Evolutionary conservation across 2,797 vertebrate genomes (phyloP), one percentile per base, ranked within the genome.

Genomic region (Typhlichthys eigenmanni): DNA sequence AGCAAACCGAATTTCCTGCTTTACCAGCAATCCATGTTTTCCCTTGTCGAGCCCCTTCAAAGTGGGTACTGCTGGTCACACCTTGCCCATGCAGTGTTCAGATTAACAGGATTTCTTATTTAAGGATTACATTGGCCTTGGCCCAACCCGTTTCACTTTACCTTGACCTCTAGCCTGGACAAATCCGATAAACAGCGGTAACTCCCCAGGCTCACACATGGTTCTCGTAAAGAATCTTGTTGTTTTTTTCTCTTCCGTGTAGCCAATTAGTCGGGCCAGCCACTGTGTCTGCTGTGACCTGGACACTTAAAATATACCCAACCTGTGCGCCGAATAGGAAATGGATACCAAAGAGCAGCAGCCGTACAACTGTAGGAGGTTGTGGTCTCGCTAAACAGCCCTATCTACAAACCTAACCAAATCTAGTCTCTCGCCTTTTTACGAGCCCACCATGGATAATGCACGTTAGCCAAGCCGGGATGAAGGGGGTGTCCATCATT

Each of bases 91-190:
- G 84, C 84, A 83, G 77, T 84, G 84, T 84, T 38, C 60, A 86
- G 88, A 92, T 92, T 90, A 92, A 91, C 85, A 83, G 89, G 92
- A 92, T 92, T 92, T 92, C 77, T 78, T 81, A 87, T 88, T 76
- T 84, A 79, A 79, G 79, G 90, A 92, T 91, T 93, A 92, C 83
- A 72, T 58, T 71, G 71, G 70, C 47, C 68, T 81, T 71, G 66
- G 76, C 78, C 71, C 65, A 74, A 77, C 66, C 66, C 76, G 47
- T 79, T 81, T 83, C 82, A 87, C 85, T 86, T 88, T 87, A 79
- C 81, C 83, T 81, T 51, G 14, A 14, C 54, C 13, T 67, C 29
- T 69, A 63, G 32, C 68, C 66, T 0, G 38, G 60, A 61, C 64
- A 17, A 52, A 65, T 60, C 50, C 46, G 14, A 9, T 4, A 1